Evolutionary conservation across 1,140 invertebrate genomes (phyloP), one percentile per base, ranked within the genome.

Genomic region (honey bee (Apis mellifera)): DNA sequence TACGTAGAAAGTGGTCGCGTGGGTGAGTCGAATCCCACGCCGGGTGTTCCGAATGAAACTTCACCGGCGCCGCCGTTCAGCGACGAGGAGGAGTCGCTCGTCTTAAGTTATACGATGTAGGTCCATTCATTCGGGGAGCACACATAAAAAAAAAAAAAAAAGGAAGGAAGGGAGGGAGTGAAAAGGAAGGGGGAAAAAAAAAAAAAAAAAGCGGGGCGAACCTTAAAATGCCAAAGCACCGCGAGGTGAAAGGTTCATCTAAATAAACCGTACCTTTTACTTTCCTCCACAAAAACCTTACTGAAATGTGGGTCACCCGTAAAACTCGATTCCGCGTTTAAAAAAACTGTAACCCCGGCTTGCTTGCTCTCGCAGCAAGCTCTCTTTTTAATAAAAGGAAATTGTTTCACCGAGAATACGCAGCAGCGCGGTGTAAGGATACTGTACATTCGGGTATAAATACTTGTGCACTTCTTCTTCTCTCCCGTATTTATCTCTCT

Each of bases 21-120:
- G 80, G 84, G 84, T 83, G 80, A 86, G 48, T 21, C 64, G 69
- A 83, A 86, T 86, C 86, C 77, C 60, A 86, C 85, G 84, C 84
- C 26, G 62, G 32, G 50, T 48, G 71, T 72, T 78, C 64, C 57
- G 23, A 32, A 57, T 32, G 48, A 50, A 65, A 69, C 57, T 64
- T 68, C 73, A n/a, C 32, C 26, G 71, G 21, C 60, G 32, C 32
- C 26, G 71, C 17, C 60, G 32, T 55, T 9, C 32, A 48, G 9
- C 74, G 68, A 54, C 23, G 79, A 73, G 84, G 54, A 86, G 73
- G 32, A 32, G 32, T n/a, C n/a, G n/a, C 32, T 60, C 80, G 54
- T 54, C 78, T 72, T 65, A 78, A 75, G 80, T 42, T 76, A 62
- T 32, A 75, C 57, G 76, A 50, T 76, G 78, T 17, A 32, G 32